Evolutionary conservation across 2,797 vertebrate species (phyloP), one percentile per base, ranked within the genome.

Genomic region (Sciurus carolinensis): DNA sequence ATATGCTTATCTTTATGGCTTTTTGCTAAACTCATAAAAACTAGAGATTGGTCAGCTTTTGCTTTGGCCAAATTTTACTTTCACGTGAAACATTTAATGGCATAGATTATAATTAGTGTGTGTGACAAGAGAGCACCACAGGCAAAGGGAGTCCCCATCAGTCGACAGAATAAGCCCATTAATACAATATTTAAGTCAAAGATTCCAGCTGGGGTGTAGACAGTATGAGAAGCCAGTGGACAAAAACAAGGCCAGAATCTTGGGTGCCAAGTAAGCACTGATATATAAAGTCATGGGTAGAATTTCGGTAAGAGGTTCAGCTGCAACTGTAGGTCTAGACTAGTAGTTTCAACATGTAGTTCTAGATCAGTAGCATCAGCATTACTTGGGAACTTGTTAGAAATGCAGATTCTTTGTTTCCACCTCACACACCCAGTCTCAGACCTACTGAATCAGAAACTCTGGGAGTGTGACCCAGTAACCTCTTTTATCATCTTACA

Each of bases 1-100:
- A 69, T 81, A 13, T 75, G 36, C 39, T 93, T 88, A 64, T 62
- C 33, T 86, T 87, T 92, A 36, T 76, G 2, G 1, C 18, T 67
- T 4, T 86, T 95, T 96, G 20, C 12, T 62, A 26, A 90, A 64
- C 59, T 71, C 66, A 44, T 94, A 42, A 76, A 44, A 62, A 75
- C 17, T 87, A 85, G 66, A 57, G 52, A 69, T n/a, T 54, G 39
- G 22, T 71, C 15, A 69, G 62, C 2, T 85, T 64, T 47, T 47
- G 3, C 59, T 62, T 62, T 62, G 59, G 22, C 9, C 24, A 26
- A 24, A 18, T 26, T 24, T 62, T 62, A 62, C n/a, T 36, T 75
- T 36, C 64, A 64, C 33, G 75, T 79, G 33, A 7, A 59, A 42
- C 39, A 67, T 91, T 95, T 92, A 82, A 88, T 88, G 69, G 28